Percentiles rank a stretch among this genome's conserved stretches.
phyloP scores from a whole-genome alignment of 2,797 vertebrate genomes.

The Spatula versicolor region DNA sequence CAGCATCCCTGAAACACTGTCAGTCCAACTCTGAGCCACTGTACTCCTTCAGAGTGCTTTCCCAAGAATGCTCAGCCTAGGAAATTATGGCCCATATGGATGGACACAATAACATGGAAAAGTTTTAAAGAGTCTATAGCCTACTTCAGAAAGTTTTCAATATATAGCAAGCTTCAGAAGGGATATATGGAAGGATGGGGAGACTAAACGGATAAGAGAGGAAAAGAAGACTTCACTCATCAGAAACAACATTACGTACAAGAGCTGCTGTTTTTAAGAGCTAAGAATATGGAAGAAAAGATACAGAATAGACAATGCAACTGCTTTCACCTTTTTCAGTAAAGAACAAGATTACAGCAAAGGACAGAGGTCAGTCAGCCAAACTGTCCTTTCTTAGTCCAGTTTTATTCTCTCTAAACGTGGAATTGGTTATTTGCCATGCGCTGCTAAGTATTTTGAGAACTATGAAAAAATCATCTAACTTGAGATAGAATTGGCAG shows the following conservation, averaged over 20 bases:
- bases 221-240: background rate
- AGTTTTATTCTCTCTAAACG: background rate
- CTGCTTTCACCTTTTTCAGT: background rate
- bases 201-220: background rate
- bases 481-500: background rate
- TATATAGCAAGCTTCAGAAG: background rate
- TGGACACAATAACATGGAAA: background rate
- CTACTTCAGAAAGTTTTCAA: background rate
- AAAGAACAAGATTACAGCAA: background rate
- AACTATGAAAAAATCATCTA: background rate
- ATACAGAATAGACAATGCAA: background rate
- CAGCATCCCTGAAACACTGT: background rate
- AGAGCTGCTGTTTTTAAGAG: background rate
- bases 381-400: background rate
- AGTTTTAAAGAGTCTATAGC: background rate
- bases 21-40: background rate
- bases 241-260: background rate
- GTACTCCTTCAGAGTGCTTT: background rate
- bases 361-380: background rate
- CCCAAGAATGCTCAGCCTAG: background rate
- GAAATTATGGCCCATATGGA: background rate
- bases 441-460: background rate
- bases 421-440: background rate
- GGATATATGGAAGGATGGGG: background rate
- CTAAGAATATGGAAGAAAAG: background rate